phyloP scores from a whole-genome alignment of 2,113 vertebrate genomes.

The Thalassarche chlororhynchos region DNA sequence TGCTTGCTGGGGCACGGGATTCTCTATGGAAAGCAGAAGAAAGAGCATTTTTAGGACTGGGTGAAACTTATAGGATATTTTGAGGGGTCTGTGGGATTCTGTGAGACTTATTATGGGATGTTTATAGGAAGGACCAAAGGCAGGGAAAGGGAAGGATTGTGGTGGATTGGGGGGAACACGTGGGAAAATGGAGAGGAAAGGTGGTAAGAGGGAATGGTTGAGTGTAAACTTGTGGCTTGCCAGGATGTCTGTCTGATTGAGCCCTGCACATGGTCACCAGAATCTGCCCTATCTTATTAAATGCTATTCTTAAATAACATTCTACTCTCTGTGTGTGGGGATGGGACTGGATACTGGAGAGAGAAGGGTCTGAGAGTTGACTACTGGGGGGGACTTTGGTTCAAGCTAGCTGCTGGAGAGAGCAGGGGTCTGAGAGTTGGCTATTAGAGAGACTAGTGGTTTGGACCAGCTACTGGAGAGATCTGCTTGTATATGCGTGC shows the following conservation, averaged over 20 bases:
- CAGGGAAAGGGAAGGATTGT: background rate
- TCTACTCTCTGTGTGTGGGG: background rate
- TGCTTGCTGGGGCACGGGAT: background rate
- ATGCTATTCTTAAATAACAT: background rate
- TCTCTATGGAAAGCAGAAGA: background rate
- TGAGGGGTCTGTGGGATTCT: background rate
- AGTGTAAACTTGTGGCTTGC: background rate
- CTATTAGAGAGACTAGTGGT: background rate
- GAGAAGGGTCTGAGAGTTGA: background rate
- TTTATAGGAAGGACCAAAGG: background rate
- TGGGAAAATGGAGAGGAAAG: background rate
- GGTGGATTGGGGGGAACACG: background rate
- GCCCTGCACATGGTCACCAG: background rate
- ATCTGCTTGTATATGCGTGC: background rate
- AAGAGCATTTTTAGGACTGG: background rate
- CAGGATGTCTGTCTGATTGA: background rate
- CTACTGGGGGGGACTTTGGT: background rate
- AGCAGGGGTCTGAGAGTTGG: background rate
- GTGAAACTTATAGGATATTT: background rate
- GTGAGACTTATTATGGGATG: background rate
- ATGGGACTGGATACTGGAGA: background rate
- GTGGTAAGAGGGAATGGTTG: background rate
- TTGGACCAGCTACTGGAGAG: background rate
- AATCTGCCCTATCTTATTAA: background rate
- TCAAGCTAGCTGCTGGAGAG: background rate